These are phyloP conservation scores for Cyanocitta stelleri DNA, from an alignment of 2,113 vertebrate genomes.

Conservation along the genomic window DNA sequence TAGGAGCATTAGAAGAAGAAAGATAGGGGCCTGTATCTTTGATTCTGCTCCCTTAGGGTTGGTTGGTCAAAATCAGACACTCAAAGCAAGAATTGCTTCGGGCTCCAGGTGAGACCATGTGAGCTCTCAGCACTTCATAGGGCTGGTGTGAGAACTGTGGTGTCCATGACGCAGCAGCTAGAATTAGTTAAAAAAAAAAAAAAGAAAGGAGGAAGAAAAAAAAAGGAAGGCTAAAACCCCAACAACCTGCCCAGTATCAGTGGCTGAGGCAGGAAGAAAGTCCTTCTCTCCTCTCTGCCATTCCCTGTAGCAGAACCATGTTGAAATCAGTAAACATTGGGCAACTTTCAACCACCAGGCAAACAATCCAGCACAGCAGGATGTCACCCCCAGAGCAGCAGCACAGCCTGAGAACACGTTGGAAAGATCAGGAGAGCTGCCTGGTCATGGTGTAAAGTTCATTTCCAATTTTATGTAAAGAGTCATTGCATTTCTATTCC, in stretches of 20 bases:
- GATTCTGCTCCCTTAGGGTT: not conserved
- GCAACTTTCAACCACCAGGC: not conserved
- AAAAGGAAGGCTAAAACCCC: not conserved
- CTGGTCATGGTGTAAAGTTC: not conserved
- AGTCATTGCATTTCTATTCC: not conserved
- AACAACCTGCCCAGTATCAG: not conserved
- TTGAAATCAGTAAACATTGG: conserved; percentile 13
- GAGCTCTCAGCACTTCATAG: not conserved
- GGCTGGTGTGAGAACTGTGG: not conserved
- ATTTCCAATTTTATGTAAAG: not conserved
- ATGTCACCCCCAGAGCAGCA: not conserved
- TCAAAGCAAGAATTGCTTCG: not conserved
- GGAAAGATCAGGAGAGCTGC: not conserved
- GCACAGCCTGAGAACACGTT: not conserved
- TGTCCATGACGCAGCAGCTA: not conserved
- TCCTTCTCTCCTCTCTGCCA: not conserved
- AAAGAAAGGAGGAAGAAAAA: too few species aligned
- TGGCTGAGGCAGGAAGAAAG: not conserved
- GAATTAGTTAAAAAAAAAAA: not conserved
- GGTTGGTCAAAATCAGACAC: not conserved
- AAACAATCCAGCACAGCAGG: not conserved
- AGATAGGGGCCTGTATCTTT: not conserved
- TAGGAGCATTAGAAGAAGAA: not conserved
- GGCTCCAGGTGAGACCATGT: not conserved
- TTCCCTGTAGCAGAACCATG: not conserved